Percentiles rank a stretch among this genome's conserved stretches.
Conservation (phyloP, 2,113 vertebrate species). For the Hippocampus comes region DNA sequence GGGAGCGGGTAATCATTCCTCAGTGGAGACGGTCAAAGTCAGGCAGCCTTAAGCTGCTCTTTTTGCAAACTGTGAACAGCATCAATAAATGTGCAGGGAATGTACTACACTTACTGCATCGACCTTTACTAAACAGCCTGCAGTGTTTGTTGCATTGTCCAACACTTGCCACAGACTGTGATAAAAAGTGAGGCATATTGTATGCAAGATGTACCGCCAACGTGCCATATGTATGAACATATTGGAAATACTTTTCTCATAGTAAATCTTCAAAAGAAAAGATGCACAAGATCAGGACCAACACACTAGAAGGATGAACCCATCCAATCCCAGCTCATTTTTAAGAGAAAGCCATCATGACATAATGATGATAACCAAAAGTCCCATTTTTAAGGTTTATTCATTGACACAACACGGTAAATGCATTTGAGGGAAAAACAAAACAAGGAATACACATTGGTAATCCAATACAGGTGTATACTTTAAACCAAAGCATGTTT, state of each 20-base stretch:
- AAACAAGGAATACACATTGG: conserved; percentile 24
- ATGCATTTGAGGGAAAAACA: conserved; percentile 14
- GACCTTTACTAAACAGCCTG: not conserved
- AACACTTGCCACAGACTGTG: not conserved
- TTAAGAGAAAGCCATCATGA: not conserved
- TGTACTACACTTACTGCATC: not conserved
- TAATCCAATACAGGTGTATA: conserved; percentile 1
- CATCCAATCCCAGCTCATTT: not conserved
- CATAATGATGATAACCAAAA: not conserved
- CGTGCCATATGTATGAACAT: not conserved
- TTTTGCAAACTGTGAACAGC: not conserved
- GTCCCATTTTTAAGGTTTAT: not conserved
- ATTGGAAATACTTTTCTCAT: not conserved
- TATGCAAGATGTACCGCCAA: not conserved
- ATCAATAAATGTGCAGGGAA: not conserved
- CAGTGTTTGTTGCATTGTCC: not conserved
- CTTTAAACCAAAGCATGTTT: conserved; percentile 16
- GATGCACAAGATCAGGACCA: too few species aligned
- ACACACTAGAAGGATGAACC: too few species aligned
- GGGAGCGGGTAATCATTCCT: not conserved
- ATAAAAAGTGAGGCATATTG: not conserved
- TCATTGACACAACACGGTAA: conserved; percentile 15
- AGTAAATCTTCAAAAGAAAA: not conserved
- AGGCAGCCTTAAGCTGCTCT: not conserved
- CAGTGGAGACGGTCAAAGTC: not conserved